Evolutionary conservation across 2,888 invertebrate genomes (phyloP).

Genomic region (Campoplex nolae): DNA sequence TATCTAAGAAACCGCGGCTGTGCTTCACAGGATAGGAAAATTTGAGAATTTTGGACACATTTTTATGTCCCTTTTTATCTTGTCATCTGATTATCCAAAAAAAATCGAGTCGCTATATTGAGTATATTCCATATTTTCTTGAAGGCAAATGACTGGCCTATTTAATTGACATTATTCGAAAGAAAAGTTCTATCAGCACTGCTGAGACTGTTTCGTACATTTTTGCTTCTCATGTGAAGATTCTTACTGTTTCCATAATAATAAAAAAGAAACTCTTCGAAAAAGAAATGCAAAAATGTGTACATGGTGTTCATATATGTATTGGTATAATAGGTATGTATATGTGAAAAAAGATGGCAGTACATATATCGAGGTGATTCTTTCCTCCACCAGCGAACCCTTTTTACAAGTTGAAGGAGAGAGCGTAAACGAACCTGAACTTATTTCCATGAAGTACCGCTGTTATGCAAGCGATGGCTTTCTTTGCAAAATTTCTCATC

Average conservation of each 20-base stretch:
- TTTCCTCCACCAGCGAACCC: constrained; percentile 20
- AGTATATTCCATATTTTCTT: background rate
- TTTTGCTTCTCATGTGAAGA: constrained; percentile 7
- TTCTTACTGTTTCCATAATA: background rate
- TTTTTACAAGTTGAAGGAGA: background rate
- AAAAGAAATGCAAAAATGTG: background rate
- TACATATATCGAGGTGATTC: background rate
- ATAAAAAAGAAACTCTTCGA: background rate
- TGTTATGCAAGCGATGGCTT: background rate
- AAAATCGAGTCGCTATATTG: background rate
- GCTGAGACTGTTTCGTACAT: background rate
- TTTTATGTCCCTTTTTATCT: background rate
- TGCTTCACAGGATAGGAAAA: background rate
- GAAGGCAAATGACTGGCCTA: constrained; percentile 20
- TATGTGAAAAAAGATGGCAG: background rate
- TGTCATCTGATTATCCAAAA: background rate
- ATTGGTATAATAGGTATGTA: background rate
- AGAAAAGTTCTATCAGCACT: constrained; percentile 31
- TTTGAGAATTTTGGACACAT: background rate
- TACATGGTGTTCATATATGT: background rate
- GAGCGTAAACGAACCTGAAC: constrained; percentile 31
- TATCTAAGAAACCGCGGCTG: no score
- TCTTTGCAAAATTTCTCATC: background rate
- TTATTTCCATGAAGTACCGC: constrained; percentile 45
- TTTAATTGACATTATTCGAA: constrained; percentile 10